These are phyloP conservation scores for Solen grandis DNA, from an alignment of 1,140 invertebrate species.

Conservation along the genomic window DNA sequence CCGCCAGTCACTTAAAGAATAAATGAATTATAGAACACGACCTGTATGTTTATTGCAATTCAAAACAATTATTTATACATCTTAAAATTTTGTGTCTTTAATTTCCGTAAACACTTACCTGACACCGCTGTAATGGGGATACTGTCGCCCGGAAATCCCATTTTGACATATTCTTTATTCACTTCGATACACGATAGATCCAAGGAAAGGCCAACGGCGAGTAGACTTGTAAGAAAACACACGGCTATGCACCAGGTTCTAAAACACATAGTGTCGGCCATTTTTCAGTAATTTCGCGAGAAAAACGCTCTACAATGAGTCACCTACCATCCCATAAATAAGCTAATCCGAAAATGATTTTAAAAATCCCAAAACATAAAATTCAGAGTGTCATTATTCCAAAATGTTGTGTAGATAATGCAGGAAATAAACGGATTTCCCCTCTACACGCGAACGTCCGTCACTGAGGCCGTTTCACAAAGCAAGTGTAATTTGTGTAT, in stretches of 20 bases:
- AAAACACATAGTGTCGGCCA: neutral
- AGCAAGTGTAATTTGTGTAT: neutral
- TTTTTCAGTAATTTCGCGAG: neutral
- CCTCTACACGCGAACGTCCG: neutral
- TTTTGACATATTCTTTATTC: constrained; percentile 44
- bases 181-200: constrained; percentile 52
- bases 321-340: neutral
- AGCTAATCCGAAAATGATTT: neutral
- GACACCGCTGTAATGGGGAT: constrained; percentile 44
- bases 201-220: constrained; percentile 22
- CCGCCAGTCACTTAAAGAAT: too few species aligned
- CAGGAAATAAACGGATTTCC: neutral
- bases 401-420: neutral
- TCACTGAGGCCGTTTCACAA: neutral
- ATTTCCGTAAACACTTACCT: constrained; percentile 45
- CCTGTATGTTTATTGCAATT: too few species aligned
- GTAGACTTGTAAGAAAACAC: constrained; percentile 11
- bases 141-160: constrained; percentile 45
- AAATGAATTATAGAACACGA: too few species aligned
- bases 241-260: neutral
- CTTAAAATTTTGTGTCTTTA: too few species aligned
- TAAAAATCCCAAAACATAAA: neutral
- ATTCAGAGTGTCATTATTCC: neutral
- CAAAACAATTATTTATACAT: too few species aligned
- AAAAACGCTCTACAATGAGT: neutral